A percentile compares a stretch with the other conserved stretches of the same genome.
These are phyloP conservation scores for Biston stratarius DNA, from an alignment of 2,888 invertebrate species.

Conservation along the genomic window DNA sequence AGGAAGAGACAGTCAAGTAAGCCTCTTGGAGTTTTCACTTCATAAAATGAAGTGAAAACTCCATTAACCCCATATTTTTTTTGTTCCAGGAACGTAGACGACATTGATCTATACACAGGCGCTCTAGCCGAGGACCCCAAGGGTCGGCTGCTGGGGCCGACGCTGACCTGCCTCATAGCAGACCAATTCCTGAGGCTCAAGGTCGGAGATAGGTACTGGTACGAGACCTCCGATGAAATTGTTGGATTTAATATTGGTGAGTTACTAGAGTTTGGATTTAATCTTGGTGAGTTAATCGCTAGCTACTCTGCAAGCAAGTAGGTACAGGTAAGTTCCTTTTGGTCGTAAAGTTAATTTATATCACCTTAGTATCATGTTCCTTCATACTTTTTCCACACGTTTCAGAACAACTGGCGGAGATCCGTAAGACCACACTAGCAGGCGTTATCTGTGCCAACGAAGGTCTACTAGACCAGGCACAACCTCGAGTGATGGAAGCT, in stretches of 20 bases:
- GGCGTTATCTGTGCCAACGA: slow-evolving; percentile 92
- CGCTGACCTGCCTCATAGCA: slow-evolving; percentile 93
- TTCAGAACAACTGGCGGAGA: slow-evolving; percentile 91
- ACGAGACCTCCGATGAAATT: slow-evolving; percentile 89
- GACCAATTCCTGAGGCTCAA: slow-evolving; percentile 95
- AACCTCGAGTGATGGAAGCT: slow-evolving; percentile 90
- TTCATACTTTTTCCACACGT: not conserved
- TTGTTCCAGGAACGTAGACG: slow-evolving; percentile 87
- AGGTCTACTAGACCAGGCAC: slow-evolving; percentile 87
- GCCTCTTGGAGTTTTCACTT: too few species aligned
- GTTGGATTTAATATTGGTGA: slow-evolving; percentile 90
- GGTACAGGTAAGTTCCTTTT: too few species aligned
- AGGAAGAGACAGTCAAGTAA: too few species aligned
- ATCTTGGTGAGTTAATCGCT: slow-evolving; percentile 81
- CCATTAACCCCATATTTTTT: not conserved
- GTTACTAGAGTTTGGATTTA: slow-evolving; percentile 86
- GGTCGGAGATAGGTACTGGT: slow-evolving; percentile 95
- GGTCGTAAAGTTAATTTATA: too few species aligned
- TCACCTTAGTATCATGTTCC: too few species aligned
- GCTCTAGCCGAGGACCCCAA: slow-evolving; percentile 93
- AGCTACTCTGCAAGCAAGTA: too few species aligned
- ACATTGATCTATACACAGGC: slow-evolving; percentile 96
- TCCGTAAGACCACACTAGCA: slow-evolving; percentile 91
- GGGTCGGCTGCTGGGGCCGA: slow-evolving; percentile 93
- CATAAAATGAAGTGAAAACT: too few species aligned